phyloP scores from a whole-genome alignment of 2,888 invertebrate genomes.

The Pimpla rufipes region DNA sequence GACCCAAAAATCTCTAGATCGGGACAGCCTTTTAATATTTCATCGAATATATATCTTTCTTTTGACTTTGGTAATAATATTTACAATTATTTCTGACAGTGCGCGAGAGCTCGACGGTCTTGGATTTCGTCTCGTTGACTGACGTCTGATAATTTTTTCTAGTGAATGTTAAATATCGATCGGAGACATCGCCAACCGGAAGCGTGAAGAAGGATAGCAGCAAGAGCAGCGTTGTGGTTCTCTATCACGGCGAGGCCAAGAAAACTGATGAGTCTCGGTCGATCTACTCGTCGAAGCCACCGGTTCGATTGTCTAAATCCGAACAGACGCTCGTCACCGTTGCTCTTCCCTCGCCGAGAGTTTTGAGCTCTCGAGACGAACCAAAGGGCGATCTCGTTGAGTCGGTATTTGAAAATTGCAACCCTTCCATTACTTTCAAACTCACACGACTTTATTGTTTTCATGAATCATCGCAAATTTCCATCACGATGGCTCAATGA shows the following conservation, averaged over 20 bases:
- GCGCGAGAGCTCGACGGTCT: background rate
- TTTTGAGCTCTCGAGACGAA: background rate
- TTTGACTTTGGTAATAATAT: background rate
- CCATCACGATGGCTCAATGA: too few species aligned
- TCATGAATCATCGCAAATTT: too few species aligned
- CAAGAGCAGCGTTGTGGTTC: slow-evolving; percentile 79
- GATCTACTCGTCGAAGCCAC: slow-evolving; percentile 63
- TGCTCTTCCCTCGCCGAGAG: background rate
- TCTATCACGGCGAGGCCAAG: slow-evolving; percentile 75
- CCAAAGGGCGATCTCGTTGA: background rate
- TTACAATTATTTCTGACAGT: slow-evolving; percentile 13
- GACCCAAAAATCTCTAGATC: background rate
- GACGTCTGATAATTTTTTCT: background rate
- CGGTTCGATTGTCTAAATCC: slow-evolving; percentile 73
- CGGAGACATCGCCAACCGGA: slow-evolving; percentile 48
- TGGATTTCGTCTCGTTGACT: background rate
- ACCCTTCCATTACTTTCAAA: too few species aligned
- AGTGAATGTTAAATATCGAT: slow-evolving; percentile 71
- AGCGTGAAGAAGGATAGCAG: slow-evolving; percentile 74
- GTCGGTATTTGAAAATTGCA: background rate
- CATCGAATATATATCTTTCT: background rate
- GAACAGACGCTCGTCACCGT: slow-evolving; percentile 71
- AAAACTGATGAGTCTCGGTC: slow-evolving; percentile 57
- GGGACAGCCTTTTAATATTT: background rate
- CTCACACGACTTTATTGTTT: too few species aligned